A percentile compares a stretch with the other conserved stretches of the same genome.
These are phyloP conservation scores for Drosophila gunungcola DNA, from an alignment of 1,140 invertebrate genomes.

Conservation along the genomic window DNA sequence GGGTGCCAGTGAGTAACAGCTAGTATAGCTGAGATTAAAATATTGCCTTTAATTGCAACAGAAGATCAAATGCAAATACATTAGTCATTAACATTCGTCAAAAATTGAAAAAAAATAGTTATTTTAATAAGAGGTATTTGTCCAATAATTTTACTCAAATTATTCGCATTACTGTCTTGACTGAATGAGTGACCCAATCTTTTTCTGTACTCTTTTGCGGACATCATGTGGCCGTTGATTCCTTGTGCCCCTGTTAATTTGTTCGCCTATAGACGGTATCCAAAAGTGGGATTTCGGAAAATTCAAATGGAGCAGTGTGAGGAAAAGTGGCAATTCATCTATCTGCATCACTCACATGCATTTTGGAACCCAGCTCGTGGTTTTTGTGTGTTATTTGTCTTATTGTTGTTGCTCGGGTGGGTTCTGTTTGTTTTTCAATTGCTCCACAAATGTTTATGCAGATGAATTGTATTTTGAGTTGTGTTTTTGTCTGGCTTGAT, in stretches of 20 bases:
- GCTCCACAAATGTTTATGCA: constrained; percentile 81
- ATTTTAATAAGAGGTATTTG: too few species aligned
- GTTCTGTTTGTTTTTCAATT: constrained; percentile 74
- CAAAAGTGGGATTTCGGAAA: background rate
- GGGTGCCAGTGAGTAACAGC: background rate
- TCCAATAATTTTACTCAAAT: too few species aligned
- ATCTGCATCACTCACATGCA: constrained; percentile 21
- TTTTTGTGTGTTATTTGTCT: constrained; percentile 50
- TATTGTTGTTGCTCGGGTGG: constrained; percentile 48
- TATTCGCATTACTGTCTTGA: too few species aligned
- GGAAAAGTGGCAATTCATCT: constrained; percentile 33
- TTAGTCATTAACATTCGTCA: too few species aligned
- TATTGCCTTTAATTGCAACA: too few species aligned
- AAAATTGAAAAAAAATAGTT: too few species aligned
- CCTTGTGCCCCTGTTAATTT: constrained; percentile 59
- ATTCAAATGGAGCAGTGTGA: constrained; percentile 2
- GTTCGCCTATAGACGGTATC: constrained; percentile 4
- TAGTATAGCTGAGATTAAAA: too few species aligned
- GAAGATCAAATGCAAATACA: too few species aligned
- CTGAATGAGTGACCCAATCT: background rate
- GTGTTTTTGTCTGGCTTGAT: constrained; percentile 62
- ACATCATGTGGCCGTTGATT: constrained; percentile 14
- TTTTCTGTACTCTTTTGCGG: constrained; percentile 12
- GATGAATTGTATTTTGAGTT: constrained; percentile 81
- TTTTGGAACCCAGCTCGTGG: background rate